These are phyloP conservation scores for Eulemur coronatus DNA, from an alignment of 2,797 vertebrate genomes.

Conservation along the genomic window DNA sequence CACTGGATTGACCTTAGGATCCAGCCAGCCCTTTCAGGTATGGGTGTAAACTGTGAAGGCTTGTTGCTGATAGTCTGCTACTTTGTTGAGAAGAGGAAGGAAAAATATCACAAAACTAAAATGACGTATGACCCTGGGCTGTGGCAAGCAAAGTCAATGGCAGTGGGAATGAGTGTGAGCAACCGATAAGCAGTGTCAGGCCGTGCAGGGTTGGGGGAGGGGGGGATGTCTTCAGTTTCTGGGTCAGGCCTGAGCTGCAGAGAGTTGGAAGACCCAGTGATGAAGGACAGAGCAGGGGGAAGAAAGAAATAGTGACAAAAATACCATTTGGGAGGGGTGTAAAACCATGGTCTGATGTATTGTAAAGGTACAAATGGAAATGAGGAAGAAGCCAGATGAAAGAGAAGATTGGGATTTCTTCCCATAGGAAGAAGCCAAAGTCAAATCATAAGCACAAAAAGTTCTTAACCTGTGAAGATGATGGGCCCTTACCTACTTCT, in stretches of 20 bases:
- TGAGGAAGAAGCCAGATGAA: background rate
- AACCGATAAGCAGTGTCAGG: background rate
- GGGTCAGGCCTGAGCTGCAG: background rate
- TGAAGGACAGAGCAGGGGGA: background rate
- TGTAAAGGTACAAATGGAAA: background rate
- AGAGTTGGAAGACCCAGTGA: background rate
- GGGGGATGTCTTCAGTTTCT: background rate
- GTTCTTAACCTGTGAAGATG: background rate
- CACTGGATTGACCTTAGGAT: background rate
- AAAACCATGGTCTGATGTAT: fast-evolving
- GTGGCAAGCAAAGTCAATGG: background rate
- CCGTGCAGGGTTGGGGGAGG: fast-evolving
- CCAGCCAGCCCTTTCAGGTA: background rate
- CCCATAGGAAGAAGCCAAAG: background rate
- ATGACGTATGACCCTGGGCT: background rate
- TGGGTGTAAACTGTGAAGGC: background rate
- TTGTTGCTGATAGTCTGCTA: background rate
- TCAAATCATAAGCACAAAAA: background rate
- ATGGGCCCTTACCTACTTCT: background rate
- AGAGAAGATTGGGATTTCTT: background rate
- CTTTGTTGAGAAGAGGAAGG: background rate
- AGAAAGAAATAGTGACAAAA: background rate
- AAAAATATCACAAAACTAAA: background rate
- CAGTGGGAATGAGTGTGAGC: too few relatives aligned
- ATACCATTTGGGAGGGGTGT: background rate